These are phyloP conservation scores for Linnaemya vulpina DNA, from an alignment of 2,888 invertebrate genomes.

Conservation along the genomic window DNA sequence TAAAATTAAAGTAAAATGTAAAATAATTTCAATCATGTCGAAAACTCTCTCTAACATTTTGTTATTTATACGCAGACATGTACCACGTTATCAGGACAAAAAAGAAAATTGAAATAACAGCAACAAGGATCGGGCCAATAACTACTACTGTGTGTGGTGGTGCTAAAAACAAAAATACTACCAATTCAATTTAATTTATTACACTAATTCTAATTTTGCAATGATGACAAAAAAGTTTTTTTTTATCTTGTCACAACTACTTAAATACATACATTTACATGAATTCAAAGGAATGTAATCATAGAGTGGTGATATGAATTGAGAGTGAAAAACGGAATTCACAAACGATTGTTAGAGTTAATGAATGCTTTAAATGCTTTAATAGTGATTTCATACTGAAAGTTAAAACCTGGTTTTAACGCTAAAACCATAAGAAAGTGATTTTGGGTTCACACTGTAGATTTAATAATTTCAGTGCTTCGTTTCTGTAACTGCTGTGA, in stretches of 20 bases:
- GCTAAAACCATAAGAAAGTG: too few relatives aligned
- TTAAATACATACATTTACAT: background rate
- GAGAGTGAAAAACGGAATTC: background rate
- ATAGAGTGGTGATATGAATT: conserved; percentile 9
- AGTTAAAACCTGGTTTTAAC: too few relatives aligned
- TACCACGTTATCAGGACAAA: conserved; percentile 32
- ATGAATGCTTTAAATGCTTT: too few relatives aligned
- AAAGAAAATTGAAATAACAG: conserved; percentile 4
- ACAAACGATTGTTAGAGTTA: too few relatives aligned
- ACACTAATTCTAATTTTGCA: conserved; percentile 64
- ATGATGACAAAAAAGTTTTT: conserved; percentile 23
- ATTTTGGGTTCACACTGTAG: too few relatives aligned
- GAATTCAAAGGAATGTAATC: background rate
- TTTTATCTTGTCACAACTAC: background rate
- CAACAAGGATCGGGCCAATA: conserved; percentile 34
- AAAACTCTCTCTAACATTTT: conserved; percentile 24
- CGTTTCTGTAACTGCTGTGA: too few relatives aligned
- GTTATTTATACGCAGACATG: conserved; percentile 15
- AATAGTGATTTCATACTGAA: too few relatives aligned
- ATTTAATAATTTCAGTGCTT: too few relatives aligned
- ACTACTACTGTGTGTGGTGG: conserved; percentile 18
- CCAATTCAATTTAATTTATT: conserved; percentile 71
- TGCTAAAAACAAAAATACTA: conserved; percentile 48
- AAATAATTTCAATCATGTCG: conserved; percentile 62
- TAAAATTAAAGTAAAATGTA: conserved; percentile 60